Percentiles rank a stretch among this genome's conserved stretches.
These are phyloP conservation scores for Helobdella robusta DNA, from an alignment of 2,888 invertebrate genomes.

Conservation along the genomic window DNA sequence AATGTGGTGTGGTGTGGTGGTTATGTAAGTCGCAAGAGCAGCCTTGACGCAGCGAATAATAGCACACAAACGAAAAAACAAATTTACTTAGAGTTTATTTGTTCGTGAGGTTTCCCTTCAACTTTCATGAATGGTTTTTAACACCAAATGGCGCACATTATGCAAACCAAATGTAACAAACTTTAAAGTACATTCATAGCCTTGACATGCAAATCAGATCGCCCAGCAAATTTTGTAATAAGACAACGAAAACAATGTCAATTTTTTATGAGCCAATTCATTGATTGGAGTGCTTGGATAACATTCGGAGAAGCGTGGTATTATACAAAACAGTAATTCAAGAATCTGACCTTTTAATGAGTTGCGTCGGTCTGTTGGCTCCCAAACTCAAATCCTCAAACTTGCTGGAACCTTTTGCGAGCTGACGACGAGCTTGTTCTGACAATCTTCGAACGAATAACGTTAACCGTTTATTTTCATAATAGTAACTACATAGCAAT, in stretches of 20 bases:
- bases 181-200: neutral
- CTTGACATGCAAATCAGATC: neutral
- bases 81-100: neutral
- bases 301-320: neutral
- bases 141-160: neutral
- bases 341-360: conserved; percentile 52
- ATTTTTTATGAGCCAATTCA: too few species aligned
- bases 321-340: neutral
- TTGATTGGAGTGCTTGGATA: neutral
- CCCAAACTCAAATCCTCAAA: conserved; percentile 48
- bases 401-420: conserved; percentile 38
- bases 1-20: too few species aligned
- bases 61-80: neutral
- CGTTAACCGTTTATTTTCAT: too few species aligned
- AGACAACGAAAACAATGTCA: too few species aligned
- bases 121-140: neutral
- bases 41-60: too few species aligned
- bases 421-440: conserved; percentile 41
- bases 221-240: neutral
- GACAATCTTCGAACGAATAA: conserved; percentile 39
- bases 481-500: too few species aligned
- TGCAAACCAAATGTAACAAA: neutral
- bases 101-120: neutral
- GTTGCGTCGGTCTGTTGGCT: conserved; percentile 50
- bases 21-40: too few species aligned